phyloP scores from a whole-genome alignment of 1,140 invertebrate species.

The Acromyrmex charruanus region DNA sequence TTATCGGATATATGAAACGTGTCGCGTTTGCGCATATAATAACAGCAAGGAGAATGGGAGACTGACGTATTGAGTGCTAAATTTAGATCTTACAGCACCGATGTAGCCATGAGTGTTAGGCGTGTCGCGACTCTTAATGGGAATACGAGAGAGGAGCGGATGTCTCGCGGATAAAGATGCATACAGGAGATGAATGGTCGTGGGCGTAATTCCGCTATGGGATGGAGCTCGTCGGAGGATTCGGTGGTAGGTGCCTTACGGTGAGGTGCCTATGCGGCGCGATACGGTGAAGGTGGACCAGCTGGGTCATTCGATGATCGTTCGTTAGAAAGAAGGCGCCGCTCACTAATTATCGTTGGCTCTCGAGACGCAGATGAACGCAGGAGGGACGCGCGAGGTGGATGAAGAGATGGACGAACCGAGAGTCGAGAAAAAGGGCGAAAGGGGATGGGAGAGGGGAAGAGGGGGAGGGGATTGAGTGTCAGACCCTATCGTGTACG shows the following conservation, averaged over 20 bases:
- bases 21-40: background rate
- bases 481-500: slow-evolving; percentile 60
- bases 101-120: slow-evolving; percentile 14
- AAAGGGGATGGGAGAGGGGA: background rate
- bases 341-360: slow-evolving; percentile 83
- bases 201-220: slow-evolving; percentile 57
- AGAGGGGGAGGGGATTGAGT: slow-evolving; percentile 34
- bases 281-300: slow-evolving; percentile 62
- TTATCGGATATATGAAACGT: background rate
- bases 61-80: background rate
- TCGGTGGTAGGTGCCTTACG: slow-evolving; percentile 28
- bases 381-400: slow-evolving; percentile 52
- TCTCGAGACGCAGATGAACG: slow-evolving; percentile 71
- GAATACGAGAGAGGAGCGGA: slow-evolving; percentile 54
- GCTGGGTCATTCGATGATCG: slow-evolving; percentile 74
- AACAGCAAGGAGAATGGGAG: background rate
- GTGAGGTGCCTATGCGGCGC: slow-evolving; percentile 17
- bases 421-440: slow-evolving; percentile 41
- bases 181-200: slow-evolving; percentile 52
- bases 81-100: slow-evolving; percentile 11
- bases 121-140: slow-evolving; percentile 37
- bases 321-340: slow-evolving; percentile 76
- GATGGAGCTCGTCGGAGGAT: slow-evolving; percentile 9
- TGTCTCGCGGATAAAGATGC: slow-evolving; percentile 57
- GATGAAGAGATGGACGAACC: slow-evolving; percentile 58